A percentile compares a stretch with the other conserved stretches of the same genome.
These are phyloP conservation scores for Athripsodes cinereus DNA, from an alignment of 2,888 invertebrate genomes.

Conservation along the genomic window DNA sequence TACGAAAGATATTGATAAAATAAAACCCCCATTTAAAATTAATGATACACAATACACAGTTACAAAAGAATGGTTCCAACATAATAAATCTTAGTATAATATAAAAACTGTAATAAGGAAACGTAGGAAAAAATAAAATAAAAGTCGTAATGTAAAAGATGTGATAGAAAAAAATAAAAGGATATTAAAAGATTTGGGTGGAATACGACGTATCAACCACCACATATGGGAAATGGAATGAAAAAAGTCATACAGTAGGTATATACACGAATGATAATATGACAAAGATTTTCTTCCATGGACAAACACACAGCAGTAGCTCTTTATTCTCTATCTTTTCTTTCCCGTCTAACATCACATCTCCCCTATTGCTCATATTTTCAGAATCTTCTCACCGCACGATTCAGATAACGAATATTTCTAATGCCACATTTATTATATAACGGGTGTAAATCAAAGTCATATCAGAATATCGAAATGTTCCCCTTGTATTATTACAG, in stretches of 20 bases:
- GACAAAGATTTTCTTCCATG: neutral
- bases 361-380: neutral
- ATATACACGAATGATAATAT: neutral
- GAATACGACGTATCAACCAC: neutral
- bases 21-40: no score
- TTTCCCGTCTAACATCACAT: neutral
- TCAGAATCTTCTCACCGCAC: slow-evolving; percentile 11
- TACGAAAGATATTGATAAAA: no score
- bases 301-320: neutral
- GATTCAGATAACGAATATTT: slow-evolving; percentile 18
- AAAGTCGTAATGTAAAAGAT: neutral
- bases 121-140: neutral
- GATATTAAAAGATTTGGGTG: neutral
- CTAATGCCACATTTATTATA: slow-evolving; percentile 21
- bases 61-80: no score
- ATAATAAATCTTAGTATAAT: neutral
- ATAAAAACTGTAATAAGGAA: neutral
- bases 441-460: slow-evolving; percentile 20
- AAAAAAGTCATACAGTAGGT: neutral
- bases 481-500: slow-evolving; percentile 6
- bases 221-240: neutral
- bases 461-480: slow-evolving; percentile 19
- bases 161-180: neutral
- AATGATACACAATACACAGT: no score
- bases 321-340: neutral